A percentile compares a stretch with the other conserved stretches of the same genome.
These are phyloP conservation scores for Eulemur macaco DNA, from an alignment of 2,113 vertebrate genomes.

Conservation along the genomic window DNA sequence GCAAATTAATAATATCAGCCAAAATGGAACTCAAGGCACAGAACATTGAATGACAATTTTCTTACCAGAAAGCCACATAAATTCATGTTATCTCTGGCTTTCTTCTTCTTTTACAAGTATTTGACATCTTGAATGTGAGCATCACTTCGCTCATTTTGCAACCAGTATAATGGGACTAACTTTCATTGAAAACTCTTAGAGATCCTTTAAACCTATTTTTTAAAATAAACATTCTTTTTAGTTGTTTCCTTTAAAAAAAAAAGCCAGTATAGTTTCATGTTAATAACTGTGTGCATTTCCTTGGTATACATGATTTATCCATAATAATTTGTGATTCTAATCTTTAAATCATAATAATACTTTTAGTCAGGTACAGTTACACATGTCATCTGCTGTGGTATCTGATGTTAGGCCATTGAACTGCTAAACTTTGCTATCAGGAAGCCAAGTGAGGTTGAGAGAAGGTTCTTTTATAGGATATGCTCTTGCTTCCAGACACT, in stretches of 20 bases:
- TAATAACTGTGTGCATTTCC: neutral
- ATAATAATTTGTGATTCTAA: neutral
- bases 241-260: neutral
- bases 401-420: neutral
- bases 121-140: neutral
- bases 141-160: neutral
- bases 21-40: neutral
- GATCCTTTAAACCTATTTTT: neutral
- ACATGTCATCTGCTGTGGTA: too few relatives aligned
- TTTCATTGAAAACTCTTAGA: neutral
- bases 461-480: too few relatives aligned
- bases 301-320: neutral
- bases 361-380: neutral
- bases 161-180: neutral
- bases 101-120: neutral
- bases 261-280: neutral
- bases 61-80: neutral
- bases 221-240: neutral
- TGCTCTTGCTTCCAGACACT: neutral
- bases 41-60: neutral
- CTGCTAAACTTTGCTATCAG: fast-evolving
- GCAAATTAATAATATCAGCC: neutral
- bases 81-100: neutral
- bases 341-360: neutral
- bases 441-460: neutral